Evolutionary conservation across 2,113 vertebrate genomes (phyloP), one percentile per base, ranked within the genome.

Genomic region (Brachyhypopomus occidentalis): DNA sequence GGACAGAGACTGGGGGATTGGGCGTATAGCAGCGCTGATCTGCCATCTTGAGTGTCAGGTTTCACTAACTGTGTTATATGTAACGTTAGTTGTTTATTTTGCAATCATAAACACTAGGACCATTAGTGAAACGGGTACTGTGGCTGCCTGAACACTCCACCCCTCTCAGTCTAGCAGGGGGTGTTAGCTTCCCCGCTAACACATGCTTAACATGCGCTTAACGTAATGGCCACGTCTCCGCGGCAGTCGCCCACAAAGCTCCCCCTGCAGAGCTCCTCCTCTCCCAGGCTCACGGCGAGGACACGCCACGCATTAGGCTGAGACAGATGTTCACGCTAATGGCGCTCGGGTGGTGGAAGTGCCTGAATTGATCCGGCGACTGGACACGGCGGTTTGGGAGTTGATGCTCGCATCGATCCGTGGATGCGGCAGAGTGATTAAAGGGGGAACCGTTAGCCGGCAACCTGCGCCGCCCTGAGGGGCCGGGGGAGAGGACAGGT

Each of bases 381-480:
- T 70, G 71, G 58, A 64, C 25, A 27, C 55, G 17, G 66, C 11
- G 73, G 58, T 72, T 76, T 76, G 73, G 66, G 78, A 80, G 66
- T 48, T 80, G 73, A 59, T 75, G 64, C 16, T 60, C 3, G 27
- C 66, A 72, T 80, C 67, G 83, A 80, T 71, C 55, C 27, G 30
- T 48, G 41, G 34, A 84, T 34, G 72, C 34, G 73, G 59, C 59
- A 30, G 55, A 83, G 71, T 71, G 64, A 80, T 79, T 84, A 72
- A 84, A 58, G 80, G 58, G 36, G 30, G 58, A 71, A 76, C 58
- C 23, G 30, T 27, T 20, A 52, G 36, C 36, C 74, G 9, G 9
- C 41, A 75, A 84, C 36, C 25, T 70, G 52, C 41, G 9, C 41
- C 41, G 5, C 41, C 41, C 41, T 11, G 45, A 8, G 12, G 45